Evolutionary conservation across 1,140 invertebrate species (phyloP), one percentile per base, ranked within the genome.

Genomic region (Bombus vancouverensis): DNA sequence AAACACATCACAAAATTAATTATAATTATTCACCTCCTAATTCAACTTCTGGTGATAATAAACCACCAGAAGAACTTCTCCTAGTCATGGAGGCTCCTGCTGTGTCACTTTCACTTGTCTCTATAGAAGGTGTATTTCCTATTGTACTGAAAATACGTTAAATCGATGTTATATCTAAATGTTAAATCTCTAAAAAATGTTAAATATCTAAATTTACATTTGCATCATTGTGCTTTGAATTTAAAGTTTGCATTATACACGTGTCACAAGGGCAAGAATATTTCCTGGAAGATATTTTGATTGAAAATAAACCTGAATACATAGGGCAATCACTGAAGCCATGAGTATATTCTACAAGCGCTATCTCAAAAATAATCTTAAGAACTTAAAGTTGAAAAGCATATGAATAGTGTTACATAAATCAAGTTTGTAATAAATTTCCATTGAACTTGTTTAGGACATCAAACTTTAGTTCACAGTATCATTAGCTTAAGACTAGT

Each of bases 31-130:
- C 88, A 94, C 94, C 94, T 86, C 93, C 93, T 37, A 95, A 84
- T 91, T 95, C 94, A 84, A 97, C 97, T 95, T 98, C 98, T 0
- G 98, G 98, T 1, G 98, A 98, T 2, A 98, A 94, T 9, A 98
- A 93, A 47, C 97, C 97, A 1, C 97, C 97, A 0, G 97, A 97
- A 12, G 97, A 98, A 92, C 97, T 97, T 84, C 97, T 95, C 83
- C 97, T 96, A 76, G 97, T 96, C 86, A 97, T 95, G 77, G 96
- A 95, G 72, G 96, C 94, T 86, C 96, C 95, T 79, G 93, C 94
- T 70, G 92, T 95, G 62, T 97, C 96, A 84, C 96, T 95, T 90
- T 97, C 97, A 79, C 90, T 94, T 37, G 96, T 96, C 83, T 97
- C 97, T 73, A 97, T 96, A 0, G 97, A 97, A 3, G 97, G 97